These are phyloP conservation scores for Andrena marginata DNA, from an alignment of 2,888 invertebrate species.

Conservation along the genomic window DNA sequence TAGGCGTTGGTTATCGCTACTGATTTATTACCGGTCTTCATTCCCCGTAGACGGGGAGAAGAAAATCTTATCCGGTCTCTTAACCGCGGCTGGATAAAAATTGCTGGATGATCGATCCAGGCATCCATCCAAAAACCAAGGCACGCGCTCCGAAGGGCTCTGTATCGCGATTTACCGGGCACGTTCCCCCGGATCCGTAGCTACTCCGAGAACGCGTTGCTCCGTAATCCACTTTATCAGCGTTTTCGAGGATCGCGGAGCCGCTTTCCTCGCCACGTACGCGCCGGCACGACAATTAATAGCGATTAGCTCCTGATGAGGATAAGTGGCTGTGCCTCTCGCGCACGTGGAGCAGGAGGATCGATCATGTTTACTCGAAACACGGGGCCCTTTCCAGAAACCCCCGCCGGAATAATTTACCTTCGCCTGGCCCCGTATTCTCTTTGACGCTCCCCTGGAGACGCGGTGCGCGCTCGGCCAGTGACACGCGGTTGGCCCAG, in stretches of 20 bases:
- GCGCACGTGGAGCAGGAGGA: background rate
- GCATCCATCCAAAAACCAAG: too few species aligned
- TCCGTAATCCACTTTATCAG: background rate
- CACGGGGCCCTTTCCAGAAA: background rate
- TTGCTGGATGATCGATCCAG: too few species aligned
- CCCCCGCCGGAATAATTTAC: slow-evolving; percentile 8
- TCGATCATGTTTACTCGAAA: slow-evolving; percentile 5
- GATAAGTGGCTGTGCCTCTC: background rate
- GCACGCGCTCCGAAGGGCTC: too few species aligned
- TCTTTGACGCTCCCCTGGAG: slow-evolving; percentile 4
- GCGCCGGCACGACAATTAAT: slow-evolving; percentile 23
- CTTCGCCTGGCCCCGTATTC: slow-evolving; percentile 9
- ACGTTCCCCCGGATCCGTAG: too few species aligned
- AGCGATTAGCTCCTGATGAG: background rate
- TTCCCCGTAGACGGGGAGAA: too few species aligned
- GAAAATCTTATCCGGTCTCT: too few species aligned
- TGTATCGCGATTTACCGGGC: too few species aligned
- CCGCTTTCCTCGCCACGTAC: background rate
- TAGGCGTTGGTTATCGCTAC: too few species aligned
- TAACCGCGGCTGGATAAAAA: too few species aligned
- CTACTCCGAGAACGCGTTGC: background rate
- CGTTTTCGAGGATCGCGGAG: background rate
- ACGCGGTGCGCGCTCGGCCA: background rate
- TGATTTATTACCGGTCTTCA: too few species aligned
- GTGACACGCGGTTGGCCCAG: background rate